Conservation (phyloP, 2,888 invertebrate genomes). For the Aspidiotus destructor region DNA sequence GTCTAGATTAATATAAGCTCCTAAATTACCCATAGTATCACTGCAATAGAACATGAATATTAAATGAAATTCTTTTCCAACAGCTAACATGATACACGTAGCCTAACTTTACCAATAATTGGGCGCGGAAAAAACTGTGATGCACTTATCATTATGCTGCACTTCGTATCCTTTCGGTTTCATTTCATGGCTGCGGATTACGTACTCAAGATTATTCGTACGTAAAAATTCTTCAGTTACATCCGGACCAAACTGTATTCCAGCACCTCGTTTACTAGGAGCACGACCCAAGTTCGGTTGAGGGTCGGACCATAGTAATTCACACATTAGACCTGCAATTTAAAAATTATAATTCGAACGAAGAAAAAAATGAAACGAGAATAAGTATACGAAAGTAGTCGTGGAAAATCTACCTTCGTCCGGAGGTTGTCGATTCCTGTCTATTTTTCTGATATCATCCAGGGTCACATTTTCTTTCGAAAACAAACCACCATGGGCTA, state of each 20-base stretch:
- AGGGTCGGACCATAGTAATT: conserved; percentile 97
- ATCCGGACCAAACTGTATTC: conserved; percentile 97
- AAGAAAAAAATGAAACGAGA: conserved; percentile 6
- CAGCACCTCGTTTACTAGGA: conserved; percentile 93
- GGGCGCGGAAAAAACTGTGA: conserved; percentile 98
- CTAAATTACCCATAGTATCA: conserved; percentile 98
- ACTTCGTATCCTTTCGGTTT: conserved; percentile 93
- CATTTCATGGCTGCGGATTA: conserved; percentile 95
- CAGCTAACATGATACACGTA: not conserved
- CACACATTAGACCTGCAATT: conserved; percentile 75
- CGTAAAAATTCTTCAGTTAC: conserved; percentile 78
- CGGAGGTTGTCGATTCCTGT: conserved; percentile 92
- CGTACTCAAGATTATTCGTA: conserved; percentile 79
- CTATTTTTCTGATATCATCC: conserved; percentile 77
- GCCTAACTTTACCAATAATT: conserved; percentile 66
- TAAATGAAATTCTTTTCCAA: not conserved
- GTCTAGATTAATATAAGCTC: conserved; percentile 90
- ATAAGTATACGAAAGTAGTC: not conserved
- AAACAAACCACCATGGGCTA: conserved; percentile 98
- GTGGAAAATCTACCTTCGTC: conserved; percentile 61
- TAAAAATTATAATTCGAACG: conserved; percentile 2
- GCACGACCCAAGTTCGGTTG: conserved; percentile 79
- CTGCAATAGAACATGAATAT: conserved; percentile 48
- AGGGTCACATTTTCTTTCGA: conserved; percentile 87
- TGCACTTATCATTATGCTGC: conserved; percentile 88